phyloP scores from a whole-genome alignment of 2,797 vertebrate genomes.

The Melanotaenia parkinsoni region DNA sequence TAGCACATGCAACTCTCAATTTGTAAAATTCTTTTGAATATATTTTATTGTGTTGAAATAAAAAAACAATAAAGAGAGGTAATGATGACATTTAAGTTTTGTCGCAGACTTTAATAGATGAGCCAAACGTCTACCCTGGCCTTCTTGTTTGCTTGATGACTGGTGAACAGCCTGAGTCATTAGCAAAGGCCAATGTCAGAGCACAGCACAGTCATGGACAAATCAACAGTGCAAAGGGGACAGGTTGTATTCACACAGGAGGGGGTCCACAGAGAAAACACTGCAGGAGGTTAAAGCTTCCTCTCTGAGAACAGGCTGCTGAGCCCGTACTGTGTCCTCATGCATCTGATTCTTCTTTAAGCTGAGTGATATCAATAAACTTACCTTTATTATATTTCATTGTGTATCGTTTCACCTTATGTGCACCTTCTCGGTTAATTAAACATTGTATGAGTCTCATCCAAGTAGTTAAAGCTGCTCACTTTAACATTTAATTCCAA shows the following conservation, averaged over 20 bases:
- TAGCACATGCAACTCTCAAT: not conserved
- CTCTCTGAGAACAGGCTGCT: constrained; percentile 35
- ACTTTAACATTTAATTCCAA: not conserved
- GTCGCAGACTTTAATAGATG: constrained; percentile 8
- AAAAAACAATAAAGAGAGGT: not conserved
- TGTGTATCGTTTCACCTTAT: not conserved
- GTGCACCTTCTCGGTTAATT: not conserved
- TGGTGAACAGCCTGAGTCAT: constrained; percentile 55
- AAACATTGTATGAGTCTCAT: not conserved
- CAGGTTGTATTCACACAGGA: constrained; percentile 55
- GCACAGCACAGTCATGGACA: constrained; percentile 54
- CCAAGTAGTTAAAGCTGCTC: not conserved
- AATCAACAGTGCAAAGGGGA: constrained; percentile 58
- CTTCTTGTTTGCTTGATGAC: constrained; percentile 52
- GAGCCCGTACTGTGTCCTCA: constrained; percentile 58
- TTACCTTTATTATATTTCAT: not conserved
- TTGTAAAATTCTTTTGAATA: not conserved
- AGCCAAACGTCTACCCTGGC: constrained; percentile 40
- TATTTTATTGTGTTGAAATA: constrained; percentile 6
- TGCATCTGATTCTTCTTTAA: constrained; percentile 22
- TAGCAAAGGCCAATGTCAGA: constrained; percentile 69
- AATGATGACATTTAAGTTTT: not conserved
- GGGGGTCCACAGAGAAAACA: constrained; percentile 52
- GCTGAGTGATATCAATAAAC: not conserved
- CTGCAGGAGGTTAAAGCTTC: constrained; percentile 58